Percentiles rank a stretch among this genome's conserved stretches.
These are phyloP conservation scores for Drosophila anomalata DNA, from an alignment of 2,888 invertebrate genomes.

Conservation along the genomic window DNA sequence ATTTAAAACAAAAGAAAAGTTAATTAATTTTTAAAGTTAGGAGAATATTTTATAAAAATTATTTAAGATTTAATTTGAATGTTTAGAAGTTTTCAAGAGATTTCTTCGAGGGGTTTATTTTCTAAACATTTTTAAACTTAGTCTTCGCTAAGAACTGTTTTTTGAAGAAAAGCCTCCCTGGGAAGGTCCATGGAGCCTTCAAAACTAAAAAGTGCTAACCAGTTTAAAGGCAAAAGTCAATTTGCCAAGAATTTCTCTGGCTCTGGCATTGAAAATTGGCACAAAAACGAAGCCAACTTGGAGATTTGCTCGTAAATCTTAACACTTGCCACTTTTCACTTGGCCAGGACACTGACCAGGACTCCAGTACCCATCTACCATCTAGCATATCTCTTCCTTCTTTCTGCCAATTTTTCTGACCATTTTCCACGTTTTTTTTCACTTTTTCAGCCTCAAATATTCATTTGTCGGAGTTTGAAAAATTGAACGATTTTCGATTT, in stretches of 20 bases:
- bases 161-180: too few relatives aligned
- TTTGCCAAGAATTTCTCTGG: constrained; percentile 62
- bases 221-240: constrained; percentile 63
- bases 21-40: too few relatives aligned
- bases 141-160: too few relatives aligned
- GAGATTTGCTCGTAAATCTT: constrained; percentile 62
- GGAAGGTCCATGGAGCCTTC: neutral
- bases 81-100: too few relatives aligned
- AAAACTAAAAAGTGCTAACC: constrained; percentile 15
- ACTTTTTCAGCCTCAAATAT: constrained; percentile 56
- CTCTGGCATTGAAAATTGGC: constrained; percentile 28
- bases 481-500: constrained; percentile 49
- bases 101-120: too few relatives aligned
- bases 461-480: constrained; percentile 64
- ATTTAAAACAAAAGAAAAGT: too few relatives aligned
- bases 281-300: neutral
- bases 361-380: neutral
- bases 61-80: too few relatives aligned
- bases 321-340: constrained; percentile 7
- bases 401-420: constrained; percentile 3
- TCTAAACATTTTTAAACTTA: too few relatives aligned
- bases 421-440: constrained; percentile 28
- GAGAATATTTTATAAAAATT: too few relatives aligned
- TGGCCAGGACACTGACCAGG: constrained; percentile 7
- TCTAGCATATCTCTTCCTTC: neutral